These are phyloP conservation scores for Ceratina calcarata DNA, from an alignment of 1,140 invertebrate species.

Conservation along the genomic window DNA sequence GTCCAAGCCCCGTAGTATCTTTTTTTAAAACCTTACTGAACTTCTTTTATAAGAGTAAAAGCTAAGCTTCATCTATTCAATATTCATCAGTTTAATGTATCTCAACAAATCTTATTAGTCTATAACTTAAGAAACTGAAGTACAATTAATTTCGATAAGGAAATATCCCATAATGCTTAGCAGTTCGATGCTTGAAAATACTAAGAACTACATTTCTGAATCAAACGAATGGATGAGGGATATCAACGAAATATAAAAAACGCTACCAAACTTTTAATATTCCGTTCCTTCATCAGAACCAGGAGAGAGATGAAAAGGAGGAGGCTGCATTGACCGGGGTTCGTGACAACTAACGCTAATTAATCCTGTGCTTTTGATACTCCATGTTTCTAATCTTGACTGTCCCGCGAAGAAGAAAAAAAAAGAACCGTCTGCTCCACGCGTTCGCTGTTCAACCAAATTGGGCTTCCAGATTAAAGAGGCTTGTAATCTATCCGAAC, in stretches of 20 bases:
- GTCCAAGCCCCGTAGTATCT: too few species aligned
- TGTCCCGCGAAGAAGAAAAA: too few species aligned
- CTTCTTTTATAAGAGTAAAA: too few species aligned
- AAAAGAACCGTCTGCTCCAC: background rate
- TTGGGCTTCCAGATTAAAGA: slow-evolving; percentile 19
- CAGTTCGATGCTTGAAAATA: background rate
- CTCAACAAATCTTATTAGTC: too few species aligned
- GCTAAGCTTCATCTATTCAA: too few species aligned
- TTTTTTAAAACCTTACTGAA: too few species aligned
- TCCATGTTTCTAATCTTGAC: slow-evolving; percentile 12
- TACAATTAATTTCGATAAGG: too few species aligned
- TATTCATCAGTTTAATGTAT: too few species aligned
- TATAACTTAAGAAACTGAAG: too few species aligned
- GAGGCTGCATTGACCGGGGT: background rate
- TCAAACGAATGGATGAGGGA: background rate
- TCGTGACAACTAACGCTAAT: slow-evolving; percentile 17
- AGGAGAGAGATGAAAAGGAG: background rate
- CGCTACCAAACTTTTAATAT: background rate
- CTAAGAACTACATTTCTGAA: too few species aligned
- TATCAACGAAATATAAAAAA: background rate
- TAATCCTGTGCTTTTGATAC: slow-evolving; percentile 13
- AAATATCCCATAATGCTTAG: too few species aligned
- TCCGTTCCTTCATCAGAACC: background rate
- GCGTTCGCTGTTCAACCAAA: background rate
- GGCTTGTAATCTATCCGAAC: background rate